Evolutionary conservation across 2,888 invertebrate genomes (phyloP).

Genomic region (Microctonus brassicae): DNA sequence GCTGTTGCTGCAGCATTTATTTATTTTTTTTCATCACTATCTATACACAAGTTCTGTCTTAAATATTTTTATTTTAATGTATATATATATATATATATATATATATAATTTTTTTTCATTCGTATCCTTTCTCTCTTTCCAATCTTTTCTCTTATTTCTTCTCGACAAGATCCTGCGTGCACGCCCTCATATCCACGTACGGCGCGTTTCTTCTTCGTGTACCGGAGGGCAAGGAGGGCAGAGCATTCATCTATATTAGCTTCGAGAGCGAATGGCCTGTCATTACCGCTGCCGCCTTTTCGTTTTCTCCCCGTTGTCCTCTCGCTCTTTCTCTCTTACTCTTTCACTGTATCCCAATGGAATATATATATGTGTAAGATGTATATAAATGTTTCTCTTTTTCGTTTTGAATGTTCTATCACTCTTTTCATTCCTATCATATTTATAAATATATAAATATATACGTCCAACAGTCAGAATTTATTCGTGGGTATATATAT

Average conservation of each 20-base stretch:
- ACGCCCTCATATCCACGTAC: conserved; percentile 32
- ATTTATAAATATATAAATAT: background rate
- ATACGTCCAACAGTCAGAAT: too few relatives aligned
- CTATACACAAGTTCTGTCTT: background rate
- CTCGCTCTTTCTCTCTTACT: too few relatives aligned
- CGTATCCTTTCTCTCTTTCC: conserved; percentile 27
- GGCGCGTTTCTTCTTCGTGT: conserved; percentile 38
- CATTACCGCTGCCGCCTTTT: conserved; percentile 67
- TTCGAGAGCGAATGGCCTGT: conserved; percentile 70
- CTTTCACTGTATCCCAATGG: background rate
- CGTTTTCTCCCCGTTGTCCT: conserved; percentile 49
- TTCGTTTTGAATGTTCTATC: background rate
- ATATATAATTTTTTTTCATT: conserved; percentile 6
- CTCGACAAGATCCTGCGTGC: background rate
- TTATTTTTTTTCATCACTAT: background rate
- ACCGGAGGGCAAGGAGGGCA: conserved; percentile 67
- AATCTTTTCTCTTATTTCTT: conserved; percentile 25
- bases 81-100: background rate
- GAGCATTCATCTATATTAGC: conserved; percentile 70
- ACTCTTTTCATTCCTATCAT: conserved; percentile 18
- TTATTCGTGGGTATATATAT: too few relatives aligned
- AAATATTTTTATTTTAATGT: background rate
- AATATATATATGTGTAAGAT: background rate
- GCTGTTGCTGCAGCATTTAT: conserved; percentile 15
- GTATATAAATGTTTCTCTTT: conserved; percentile 13